A percentile compares a stretch with the other conserved stretches of the same genome.
phyloP scores from a whole-genome alignment of 2,113 vertebrate species.

The Geococcyx californianus region DNA sequence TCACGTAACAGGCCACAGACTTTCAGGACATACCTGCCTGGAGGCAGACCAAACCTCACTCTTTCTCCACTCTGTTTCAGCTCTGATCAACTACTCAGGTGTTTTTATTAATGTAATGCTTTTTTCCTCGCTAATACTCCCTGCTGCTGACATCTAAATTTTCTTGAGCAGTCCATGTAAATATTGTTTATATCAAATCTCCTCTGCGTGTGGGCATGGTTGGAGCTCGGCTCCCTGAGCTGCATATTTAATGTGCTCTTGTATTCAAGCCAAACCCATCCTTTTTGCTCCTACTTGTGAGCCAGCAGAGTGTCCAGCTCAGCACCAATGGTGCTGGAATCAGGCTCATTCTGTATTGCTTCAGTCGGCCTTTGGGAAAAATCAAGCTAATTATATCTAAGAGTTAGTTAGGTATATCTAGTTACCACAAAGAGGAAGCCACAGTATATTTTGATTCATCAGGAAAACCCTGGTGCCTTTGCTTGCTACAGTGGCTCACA shows the following conservation, averaged over 20 bases:
- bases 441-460: background rate
- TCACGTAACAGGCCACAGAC: background rate
- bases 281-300: background rate
- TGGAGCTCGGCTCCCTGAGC: background rate
- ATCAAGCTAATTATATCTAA: background rate
- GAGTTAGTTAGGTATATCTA: no score
- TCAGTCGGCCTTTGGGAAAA: background rate
- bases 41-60: background rate
- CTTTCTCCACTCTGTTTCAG: background rate
- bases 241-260: background rate
- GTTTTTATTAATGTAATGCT: background rate
- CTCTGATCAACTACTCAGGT: background rate
- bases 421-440: background rate
- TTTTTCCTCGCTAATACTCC: background rate
- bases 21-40: background rate
- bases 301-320: background rate
- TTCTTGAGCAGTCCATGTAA: background rate
- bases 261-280: background rate
- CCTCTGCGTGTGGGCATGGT: background rate
- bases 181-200: background rate
- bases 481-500: background rate
- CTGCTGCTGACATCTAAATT: background rate
- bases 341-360: background rate
- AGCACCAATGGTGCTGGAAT: background rate
- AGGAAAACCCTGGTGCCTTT: background rate